Base-by-base conservation (phyloP, 2,113 vertebrate species). In the Parus major region DNA sequence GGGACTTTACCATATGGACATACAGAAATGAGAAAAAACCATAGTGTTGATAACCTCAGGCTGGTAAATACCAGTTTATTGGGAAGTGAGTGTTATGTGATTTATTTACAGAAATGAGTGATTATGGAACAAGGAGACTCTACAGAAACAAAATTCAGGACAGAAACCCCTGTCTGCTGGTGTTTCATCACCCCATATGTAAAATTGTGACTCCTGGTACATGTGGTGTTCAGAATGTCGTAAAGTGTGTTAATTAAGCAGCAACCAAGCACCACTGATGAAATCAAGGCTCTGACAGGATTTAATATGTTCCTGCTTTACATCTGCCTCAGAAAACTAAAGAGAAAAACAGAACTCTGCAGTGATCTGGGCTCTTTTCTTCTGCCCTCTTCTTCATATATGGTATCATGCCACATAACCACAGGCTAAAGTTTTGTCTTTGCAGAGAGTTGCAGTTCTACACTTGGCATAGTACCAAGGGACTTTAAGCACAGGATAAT, bases 241-340 rank as follows among this genome's bases (percentile, higher is more conserved):
- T 39, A 50, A 66, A 86, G 19, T 23, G 4, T 70, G 44, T 92
- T 81, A 93, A 87, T 88, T 83, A 88, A 53, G 44, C 41, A 42
- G 39, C 65, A 91, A 60, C 55, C 2, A 2, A 72, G 64, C 36
- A 76, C n/a, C 63, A 12, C 10, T 73, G 81, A 93, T 56, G 28
- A 93, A 95, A 90, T 61, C 91, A 90, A 91, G 44, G 41, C 66
- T 63, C 73, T 65, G 39, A 81, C 65, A 87, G 69, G 60, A 80
- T 90, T 85, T 82, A 93, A 94, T 93, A 92, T 28, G 25, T 66
- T 81, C 57, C 80, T 89, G 61, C 15, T 97, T 95, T 93, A 46
- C 39, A 33, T 95, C 86, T 94, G 65, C 57, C 64, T 95, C 82
- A 22, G 72, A 90, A 59, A 82, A 36, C 33, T 8, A 55, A 56